Conservation (phyloP, 2,113 vertebrate species). For the Chaetops frenatus region DNA sequence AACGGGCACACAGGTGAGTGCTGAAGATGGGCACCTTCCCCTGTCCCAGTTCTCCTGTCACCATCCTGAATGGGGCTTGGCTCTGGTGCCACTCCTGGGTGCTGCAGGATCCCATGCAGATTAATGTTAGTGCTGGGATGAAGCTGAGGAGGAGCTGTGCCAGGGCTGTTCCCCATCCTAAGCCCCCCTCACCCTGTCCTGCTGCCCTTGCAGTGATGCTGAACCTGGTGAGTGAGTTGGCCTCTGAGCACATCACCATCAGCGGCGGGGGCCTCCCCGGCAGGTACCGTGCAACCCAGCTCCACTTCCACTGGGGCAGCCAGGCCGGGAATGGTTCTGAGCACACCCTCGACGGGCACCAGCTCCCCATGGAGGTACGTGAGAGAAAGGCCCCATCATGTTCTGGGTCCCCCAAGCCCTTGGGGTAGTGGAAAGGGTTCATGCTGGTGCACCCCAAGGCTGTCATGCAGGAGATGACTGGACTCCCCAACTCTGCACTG, state of each 20-base stretch:
- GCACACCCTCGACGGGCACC: conserved; percentile 76
- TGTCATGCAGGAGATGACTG: fast-evolving
- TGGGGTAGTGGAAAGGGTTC: background rate
- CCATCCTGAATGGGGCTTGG: fast-evolving
- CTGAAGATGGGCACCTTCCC: fast-evolving
- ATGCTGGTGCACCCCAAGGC: background rate
- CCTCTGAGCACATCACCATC: conserved; percentile 64
- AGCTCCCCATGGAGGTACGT: conserved; percentile 81
- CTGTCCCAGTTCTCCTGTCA: fast-evolving
- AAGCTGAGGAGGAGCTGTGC: background rate
- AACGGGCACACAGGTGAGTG: conserved; percentile 77
- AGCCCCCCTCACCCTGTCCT: background rate
- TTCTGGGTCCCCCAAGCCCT: background rate
- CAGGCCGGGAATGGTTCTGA: conserved; percentile 71
- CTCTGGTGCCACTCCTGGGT: fast-evolving
- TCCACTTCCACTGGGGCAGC: conserved; percentile 88
- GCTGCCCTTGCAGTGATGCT: conserved; percentile 51
- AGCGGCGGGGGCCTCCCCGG: conserved; percentile 70
- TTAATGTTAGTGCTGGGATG: background rate
- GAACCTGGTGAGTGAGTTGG: conserved; percentile 42
- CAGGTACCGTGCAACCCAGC: conserved; percentile 73
- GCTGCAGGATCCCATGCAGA: background rate
- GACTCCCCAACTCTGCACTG: fast-evolving
- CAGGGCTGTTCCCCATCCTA: background rate
- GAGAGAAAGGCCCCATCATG: fast-evolving